A percentile compares a stretch with the other conserved stretches of the same genome.
These are phyloP conservation scores for Buphagus erythrorhynchus DNA, from an alignment of 2,797 vertebrate genomes.

Conservation along the genomic window DNA sequence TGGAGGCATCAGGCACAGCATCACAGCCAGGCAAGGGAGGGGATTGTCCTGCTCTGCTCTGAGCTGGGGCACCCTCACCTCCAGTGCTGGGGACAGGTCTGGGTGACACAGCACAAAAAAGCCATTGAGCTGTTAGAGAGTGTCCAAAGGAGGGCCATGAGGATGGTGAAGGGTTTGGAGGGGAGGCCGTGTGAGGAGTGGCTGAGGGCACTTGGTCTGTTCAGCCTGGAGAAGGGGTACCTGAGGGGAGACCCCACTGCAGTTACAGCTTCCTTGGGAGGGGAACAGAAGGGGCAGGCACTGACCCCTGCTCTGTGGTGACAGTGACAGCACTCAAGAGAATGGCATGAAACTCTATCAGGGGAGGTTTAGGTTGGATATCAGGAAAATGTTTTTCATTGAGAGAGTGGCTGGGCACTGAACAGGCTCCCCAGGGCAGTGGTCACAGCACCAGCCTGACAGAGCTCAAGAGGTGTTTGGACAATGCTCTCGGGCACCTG, in stretches of 20 bases:
- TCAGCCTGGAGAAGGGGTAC: no score
- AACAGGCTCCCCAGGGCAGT: background rate
- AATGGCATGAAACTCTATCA: background rate
- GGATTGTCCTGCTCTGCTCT: background rate
- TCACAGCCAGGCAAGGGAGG: rapidly evolving
- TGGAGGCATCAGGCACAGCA: background rate
- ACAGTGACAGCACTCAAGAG: background rate
- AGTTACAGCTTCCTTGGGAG: background rate
- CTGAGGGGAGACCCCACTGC: no score
- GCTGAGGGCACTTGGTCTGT: no score
- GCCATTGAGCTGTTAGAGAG: no score
- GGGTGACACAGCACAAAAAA: no score
- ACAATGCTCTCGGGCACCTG: background rate
- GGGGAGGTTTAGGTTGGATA: background rate
- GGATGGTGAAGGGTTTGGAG: no score
- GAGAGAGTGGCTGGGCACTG: background rate
- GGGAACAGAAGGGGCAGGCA: background rate
- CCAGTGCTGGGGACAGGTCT: no score
- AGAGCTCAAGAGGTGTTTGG: background rate
- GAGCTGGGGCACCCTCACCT: no score
- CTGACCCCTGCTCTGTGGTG: no score
- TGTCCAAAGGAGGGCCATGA: no score
- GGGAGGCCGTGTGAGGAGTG: no score
- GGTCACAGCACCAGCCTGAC: background rate
- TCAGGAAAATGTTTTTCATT: background rate